phyloP scores from a whole-genome alignment of 1,140 invertebrate genomes.

The Macrobrachium rosenbergii region DNA sequence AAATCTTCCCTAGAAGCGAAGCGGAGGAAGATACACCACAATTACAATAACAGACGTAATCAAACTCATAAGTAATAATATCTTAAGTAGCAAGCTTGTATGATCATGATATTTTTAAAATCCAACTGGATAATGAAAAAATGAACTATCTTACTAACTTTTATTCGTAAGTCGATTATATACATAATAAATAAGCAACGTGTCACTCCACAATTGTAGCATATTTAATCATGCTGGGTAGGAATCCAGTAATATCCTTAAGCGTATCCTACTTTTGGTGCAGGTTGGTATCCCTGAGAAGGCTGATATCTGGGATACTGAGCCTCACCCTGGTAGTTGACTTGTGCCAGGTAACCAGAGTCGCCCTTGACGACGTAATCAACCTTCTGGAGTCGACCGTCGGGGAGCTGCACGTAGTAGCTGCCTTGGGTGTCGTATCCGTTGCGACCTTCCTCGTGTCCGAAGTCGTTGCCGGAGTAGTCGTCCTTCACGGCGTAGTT shows the following conservation, averaged over 20 bases:
- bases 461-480: constrained; percentile 42
- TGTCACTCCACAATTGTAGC: too few relatives aligned
- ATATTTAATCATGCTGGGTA: neutral
- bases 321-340: constrained; percentile 31
- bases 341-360: constrained; percentile 43
- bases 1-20: too few relatives aligned
- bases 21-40: too few relatives aligned
- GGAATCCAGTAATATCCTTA: neutral
- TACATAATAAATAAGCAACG: too few relatives aligned
- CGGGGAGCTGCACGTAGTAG: constrained; percentile 40
- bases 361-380: constrained; percentile 32
- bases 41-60: too few relatives aligned
- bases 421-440: constrained; percentile 39
- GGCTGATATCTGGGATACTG: constrained; percentile 30
- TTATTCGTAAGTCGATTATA: too few relatives aligned
- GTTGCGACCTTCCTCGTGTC: constrained; percentile 30
- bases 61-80: too few relatives aligned
- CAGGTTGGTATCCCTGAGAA: neutral
- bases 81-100: too few relatives aligned
- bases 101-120: too few relatives aligned
- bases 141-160: too few relatives aligned
- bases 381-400: constrained; percentile 41
- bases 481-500: constrained; percentile 41
- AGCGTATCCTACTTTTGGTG: too few relatives aligned
- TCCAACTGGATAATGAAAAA: too few relatives aligned